Evolutionary conservation across 2,888 invertebrate species (phyloP), one percentile per base, ranked within the genome.

Genomic region (Itoplectis maculator): DNA sequence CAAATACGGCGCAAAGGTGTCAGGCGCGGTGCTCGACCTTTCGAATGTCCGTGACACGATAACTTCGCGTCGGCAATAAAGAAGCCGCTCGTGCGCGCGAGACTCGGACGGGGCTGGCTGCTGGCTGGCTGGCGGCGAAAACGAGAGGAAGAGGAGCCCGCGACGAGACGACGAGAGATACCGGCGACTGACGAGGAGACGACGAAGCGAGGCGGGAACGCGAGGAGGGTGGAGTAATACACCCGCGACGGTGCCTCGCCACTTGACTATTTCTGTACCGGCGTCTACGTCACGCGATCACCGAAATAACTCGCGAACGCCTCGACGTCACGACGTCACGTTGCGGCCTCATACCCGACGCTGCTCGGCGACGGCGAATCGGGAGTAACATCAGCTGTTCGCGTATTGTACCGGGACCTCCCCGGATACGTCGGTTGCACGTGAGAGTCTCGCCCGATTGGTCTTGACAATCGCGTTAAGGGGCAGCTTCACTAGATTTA

Each of bases 321-420:
- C 79, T 75, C 77, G 70, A 79, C 74, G 81, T 68, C 81, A 77
- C 76, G 63, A 76, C 81, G 79, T 84, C 84, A 81, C 79, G 65
- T 81, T 63, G 61, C 69, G 74, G 54, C 23, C 61, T 42, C 69
- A 47, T 59, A 37, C 13, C 47, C 45, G 65, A 51, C 42, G 18
- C 68, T 37, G 37, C 49, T 47, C 42, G 66, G 72, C 61, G 72
- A 56, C 56, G 45, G 63, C 47, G 35, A 29, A n/a, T 73, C 40
- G 47, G 74, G 42, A 23, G 65, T 74, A 66, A 70, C 47, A 40
- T 86, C 88, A 86, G 86, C 86, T 84, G 87, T 79, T 83, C 47
- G 45, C 63, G 65, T 66, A 65, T 74, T 59, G 29, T 66, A 75
- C 47, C 23, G 45, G 66, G 29, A 29, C 69, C 75, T 63, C 49